Base-by-base conservation (phyloP, 2,113 vertebrate genomes). In the Galemys pyrenaicus region DNA sequence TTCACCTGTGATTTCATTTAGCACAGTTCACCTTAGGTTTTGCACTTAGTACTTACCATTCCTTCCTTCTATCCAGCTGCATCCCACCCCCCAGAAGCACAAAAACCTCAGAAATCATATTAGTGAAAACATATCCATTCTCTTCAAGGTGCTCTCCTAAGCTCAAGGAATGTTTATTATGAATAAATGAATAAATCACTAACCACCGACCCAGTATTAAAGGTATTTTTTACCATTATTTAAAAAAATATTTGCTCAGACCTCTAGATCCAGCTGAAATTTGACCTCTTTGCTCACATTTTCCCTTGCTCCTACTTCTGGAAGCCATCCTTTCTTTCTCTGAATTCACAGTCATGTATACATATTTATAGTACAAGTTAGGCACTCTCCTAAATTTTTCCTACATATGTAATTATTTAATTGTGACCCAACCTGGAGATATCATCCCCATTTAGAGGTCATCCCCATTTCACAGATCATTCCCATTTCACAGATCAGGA, bases 181-280 rank as follows among this genome's bases (percentile, higher is more conserved):
- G 4, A 77, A 70, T 70, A 35, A 70, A 37, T 56, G 41, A 62
- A 9, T 73, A 13, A 68, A 71, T 39, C 32, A 56, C 1, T 30
- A 77, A 79, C 65, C 89, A 11, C 32, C 44, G 58, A 46, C 32
- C 17, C 15, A 8, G 3, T 82, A 13, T 94, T 91, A 56, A n/a
- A 91, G 54, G n/a, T 71, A 12, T 5, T 88, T 91, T 28, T 35
- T 41, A 51, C 16, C 20, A 51, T n/a, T n/a, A n/a, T n/a, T n/a
- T n/a, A n/a, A n/a, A n/a, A n/a, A n/a, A 74, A 71, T 84, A 73
- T 28, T 60, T 91, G 32, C 60, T 96, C 22, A 85, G n/a, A 58
- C 44, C 24, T 65, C 24, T 65, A 56, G 73, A 86, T 82, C 9
- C 46, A 82, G 54, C 46, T 73, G 9, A 37, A 51, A 68, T 10